Evolutionary conservation across 2,888 invertebrate species (phyloP).

Genomic region (Drosophila mimica): DNA sequence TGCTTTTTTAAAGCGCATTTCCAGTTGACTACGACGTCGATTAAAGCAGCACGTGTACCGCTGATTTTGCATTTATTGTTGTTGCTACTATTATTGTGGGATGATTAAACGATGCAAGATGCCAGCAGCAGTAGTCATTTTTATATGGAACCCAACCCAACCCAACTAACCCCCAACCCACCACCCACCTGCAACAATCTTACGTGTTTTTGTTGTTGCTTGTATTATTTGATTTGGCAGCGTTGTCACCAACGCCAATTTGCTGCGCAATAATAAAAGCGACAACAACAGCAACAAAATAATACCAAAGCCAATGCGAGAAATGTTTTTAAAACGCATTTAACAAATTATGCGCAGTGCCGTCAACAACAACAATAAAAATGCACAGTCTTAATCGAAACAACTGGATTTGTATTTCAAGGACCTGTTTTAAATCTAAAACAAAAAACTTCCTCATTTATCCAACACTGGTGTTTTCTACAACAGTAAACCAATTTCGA

Average conservation of each 20-base stretch:
- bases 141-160: no score
- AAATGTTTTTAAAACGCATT: constrained; percentile 50
- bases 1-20: constrained; percentile 43
- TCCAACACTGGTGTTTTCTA: not conserved
- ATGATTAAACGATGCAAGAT: constrained; percentile 30
- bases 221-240: constrained; percentile 56
- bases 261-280: constrained; percentile 56
- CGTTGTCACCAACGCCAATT: constrained; percentile 36
- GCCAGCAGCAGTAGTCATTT: constrained; percentile 6
- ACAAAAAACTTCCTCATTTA: not conserved
- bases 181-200: constrained; percentile 1
- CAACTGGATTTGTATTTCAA: not conserved
- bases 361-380: constrained; percentile 14
- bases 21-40: constrained; percentile 12
- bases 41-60: constrained; percentile 46
- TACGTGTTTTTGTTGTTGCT: constrained; percentile 27
- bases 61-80: constrained; percentile 12
- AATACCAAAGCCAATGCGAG: constrained; percentile 7
- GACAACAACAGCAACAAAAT: constrained; percentile 14
- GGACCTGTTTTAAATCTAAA: not conserved
- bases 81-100: constrained; percentile 5
- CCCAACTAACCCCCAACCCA: not conserved
- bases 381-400: not conserved
- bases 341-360: constrained; percentile 36
- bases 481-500: not conserved